phyloP scores from a whole-genome alignment of 2,888 invertebrate genomes.

The Stratiomys singularior region DNA sequence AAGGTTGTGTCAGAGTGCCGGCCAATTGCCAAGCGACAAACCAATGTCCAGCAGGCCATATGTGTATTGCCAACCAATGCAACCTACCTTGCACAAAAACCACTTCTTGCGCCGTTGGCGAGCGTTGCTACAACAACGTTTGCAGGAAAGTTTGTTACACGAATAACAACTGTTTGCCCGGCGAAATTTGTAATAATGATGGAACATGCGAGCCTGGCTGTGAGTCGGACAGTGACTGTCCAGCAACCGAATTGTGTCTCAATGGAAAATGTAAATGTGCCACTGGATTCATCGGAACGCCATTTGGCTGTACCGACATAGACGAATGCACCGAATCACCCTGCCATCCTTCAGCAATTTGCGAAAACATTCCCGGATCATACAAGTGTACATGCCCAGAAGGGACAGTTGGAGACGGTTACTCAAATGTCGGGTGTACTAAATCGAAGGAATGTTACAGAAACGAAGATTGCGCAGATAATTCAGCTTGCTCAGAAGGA shows the following conservation, averaged over 20 bases:
- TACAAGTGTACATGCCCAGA: conserved; percentile 82
- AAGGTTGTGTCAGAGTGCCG: conserved; percentile 88
- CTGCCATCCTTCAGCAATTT: conserved; percentile 83
- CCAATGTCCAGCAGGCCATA: conserved; percentile 80
- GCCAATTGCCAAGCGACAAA: conserved; percentile 73
- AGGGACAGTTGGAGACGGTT: conserved; percentile 81
- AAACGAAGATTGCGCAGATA: conserved; percentile 79
- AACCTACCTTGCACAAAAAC: conserved; percentile 81
- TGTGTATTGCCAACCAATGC: conserved; percentile 82
- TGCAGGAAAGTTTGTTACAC: conserved; percentile 89
- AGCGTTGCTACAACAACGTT: conserved; percentile 80
- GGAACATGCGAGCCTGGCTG: conserved; percentile 88
- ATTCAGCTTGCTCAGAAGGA: conserved; percentile 78
- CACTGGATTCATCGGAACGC: conserved; percentile 78
- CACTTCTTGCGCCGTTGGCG: conserved; percentile 82
- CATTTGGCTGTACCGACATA: conserved; percentile 81
- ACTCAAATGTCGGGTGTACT: conserved; percentile 78
- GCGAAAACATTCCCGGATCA: conserved; percentile 82
- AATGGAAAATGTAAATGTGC: conserved; percentile 80
- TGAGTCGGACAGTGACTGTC: conserved; percentile 82
- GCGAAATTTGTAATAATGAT: conserved; percentile 83
- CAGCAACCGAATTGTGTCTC: conserved; percentile 80
- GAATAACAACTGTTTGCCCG: conserved; percentile 89
- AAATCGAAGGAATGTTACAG: conserved; percentile 80
- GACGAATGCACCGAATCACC: conserved; percentile 83